These are phyloP conservation scores for Atrina japonica DNA, from an alignment of 2,888 invertebrate species.

Conservation along the genomic window DNA sequence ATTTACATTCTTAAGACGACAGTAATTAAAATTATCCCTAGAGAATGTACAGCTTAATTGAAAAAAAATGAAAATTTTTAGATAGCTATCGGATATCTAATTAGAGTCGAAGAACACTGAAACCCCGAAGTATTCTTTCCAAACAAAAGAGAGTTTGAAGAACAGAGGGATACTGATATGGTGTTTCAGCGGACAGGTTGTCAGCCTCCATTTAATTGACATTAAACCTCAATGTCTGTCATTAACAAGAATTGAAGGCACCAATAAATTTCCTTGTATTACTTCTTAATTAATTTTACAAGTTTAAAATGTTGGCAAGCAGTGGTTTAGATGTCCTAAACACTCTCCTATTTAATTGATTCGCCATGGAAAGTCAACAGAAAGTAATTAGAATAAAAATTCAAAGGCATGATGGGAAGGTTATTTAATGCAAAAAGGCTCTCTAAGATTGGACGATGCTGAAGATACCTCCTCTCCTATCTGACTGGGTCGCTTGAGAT, in stretches of 20 bases:
- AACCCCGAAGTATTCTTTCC: too few relatives aligned
- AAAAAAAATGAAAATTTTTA: too few relatives aligned
- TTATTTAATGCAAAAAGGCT: constrained; percentile 19
- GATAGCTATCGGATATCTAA: too few relatives aligned
- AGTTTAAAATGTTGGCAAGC: constrained; percentile 58
- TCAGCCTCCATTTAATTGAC: not conserved
- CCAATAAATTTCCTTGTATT: constrained; percentile 32
- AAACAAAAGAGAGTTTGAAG: too few relatives aligned
- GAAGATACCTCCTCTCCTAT: constrained; percentile 28
- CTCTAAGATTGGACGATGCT: constrained; percentile 37
- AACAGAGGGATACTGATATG: not conserved
- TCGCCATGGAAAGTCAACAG: constrained; percentile 32
- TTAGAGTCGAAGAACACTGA: too few relatives aligned
- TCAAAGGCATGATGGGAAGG: constrained; percentile 44
- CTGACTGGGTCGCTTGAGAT: too few relatives aligned
- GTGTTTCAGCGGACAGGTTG: constrained; percentile 1
- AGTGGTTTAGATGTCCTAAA: constrained; percentile 64
- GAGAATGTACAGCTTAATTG: too few relatives aligned
- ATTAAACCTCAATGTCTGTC: constrained; percentile 26
- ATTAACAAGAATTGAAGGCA: constrained; percentile 17
- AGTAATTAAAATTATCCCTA: too few relatives aligned
- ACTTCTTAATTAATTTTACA: constrained; percentile 62
- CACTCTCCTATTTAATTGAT: constrained; percentile 61
- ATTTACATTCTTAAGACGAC: too few relatives aligned
- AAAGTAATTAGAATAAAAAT: constrained; percentile 46